These are phyloP conservation scores for Acrobasis suavella DNA, from an alignment of 2,888 invertebrate genomes.

Conservation along the genomic window DNA sequence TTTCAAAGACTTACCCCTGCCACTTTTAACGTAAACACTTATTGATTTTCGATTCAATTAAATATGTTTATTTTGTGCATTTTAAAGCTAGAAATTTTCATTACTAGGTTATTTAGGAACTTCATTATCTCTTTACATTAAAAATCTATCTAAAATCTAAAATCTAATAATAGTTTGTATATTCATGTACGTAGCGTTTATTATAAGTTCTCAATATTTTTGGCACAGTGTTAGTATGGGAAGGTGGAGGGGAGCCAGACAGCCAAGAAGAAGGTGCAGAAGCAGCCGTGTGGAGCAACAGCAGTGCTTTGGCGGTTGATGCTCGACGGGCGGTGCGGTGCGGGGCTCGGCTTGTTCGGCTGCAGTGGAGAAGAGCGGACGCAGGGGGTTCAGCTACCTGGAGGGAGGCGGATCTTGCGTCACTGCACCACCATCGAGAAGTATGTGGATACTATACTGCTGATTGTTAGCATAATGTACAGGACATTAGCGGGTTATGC, in stretches of 20 bases:
- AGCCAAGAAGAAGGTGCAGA: conserved; percentile 62
- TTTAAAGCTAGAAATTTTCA: background rate
- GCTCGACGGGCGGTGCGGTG: conserved; percentile 72
- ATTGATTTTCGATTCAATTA: background rate
- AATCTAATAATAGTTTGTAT: too few relatives aligned
- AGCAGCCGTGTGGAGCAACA: conserved; percentile 77
- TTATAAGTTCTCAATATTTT: background rate
- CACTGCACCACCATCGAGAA: conserved; percentile 72
- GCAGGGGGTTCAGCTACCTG: conserved; percentile 53
- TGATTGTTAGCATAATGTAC: too few relatives aligned
- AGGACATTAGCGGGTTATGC: too few relatives aligned
- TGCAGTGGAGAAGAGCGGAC: conserved; percentile 73
- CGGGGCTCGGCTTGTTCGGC: conserved; percentile 67
- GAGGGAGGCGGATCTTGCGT: conserved; percentile 74
- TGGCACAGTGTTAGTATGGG: conserved; percentile 69
- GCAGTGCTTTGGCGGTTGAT: conserved; percentile 70
- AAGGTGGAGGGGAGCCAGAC: conserved; percentile 66
- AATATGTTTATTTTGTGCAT: background rate
- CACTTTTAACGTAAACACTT: background rate
- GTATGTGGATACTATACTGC: conserved; percentile 37
- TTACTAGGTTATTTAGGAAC: too few relatives aligned
- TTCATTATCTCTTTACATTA: too few relatives aligned
- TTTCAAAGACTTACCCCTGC: background rate
- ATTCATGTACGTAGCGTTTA: too few relatives aligned
- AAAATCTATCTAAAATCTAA: too few relatives aligned